Evolutionary conservation across 2,113 vertebrate genomes (phyloP).

Genomic region (Machaerirhynchus nigripectus): DNA sequence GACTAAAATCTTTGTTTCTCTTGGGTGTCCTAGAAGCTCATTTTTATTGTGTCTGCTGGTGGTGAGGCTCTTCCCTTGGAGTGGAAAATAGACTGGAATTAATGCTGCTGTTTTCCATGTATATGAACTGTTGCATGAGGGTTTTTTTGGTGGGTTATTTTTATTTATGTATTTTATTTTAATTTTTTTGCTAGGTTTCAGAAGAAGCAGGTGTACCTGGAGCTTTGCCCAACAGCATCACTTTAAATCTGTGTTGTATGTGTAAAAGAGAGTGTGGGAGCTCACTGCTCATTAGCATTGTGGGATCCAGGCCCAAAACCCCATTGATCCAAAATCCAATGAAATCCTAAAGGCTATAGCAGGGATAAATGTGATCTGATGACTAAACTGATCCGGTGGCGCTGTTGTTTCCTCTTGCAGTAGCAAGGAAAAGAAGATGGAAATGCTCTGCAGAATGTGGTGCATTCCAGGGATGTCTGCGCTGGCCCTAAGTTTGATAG

Average conservation of each 20-base stretch:
- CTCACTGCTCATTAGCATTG: neutral
- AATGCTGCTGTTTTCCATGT: neutral
- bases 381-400: neutral
- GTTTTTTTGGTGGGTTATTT: neutral
- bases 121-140: neutral
- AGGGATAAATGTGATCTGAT: neutral
- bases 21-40: neutral
- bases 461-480: neutral
- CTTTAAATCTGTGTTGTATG: neutral
- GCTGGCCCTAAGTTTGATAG: neutral
- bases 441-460: neutral
- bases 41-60: neutral
- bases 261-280: neutral
- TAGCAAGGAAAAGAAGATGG: neutral
- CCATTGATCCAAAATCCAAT: slow-evolving; percentile 9
- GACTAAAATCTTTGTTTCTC: neutral
- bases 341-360: neutral
- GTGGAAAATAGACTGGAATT: neutral
- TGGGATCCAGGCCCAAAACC: neutral
- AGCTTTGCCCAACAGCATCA: neutral
- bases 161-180: neutral
- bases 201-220: neutral
- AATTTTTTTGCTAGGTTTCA: neutral
- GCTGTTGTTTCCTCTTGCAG: neutral
- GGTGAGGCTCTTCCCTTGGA: neutral